Conservation (phyloP, 2,113 vertebrate genomes). For the Rhadina sibilatrix region DNA sequence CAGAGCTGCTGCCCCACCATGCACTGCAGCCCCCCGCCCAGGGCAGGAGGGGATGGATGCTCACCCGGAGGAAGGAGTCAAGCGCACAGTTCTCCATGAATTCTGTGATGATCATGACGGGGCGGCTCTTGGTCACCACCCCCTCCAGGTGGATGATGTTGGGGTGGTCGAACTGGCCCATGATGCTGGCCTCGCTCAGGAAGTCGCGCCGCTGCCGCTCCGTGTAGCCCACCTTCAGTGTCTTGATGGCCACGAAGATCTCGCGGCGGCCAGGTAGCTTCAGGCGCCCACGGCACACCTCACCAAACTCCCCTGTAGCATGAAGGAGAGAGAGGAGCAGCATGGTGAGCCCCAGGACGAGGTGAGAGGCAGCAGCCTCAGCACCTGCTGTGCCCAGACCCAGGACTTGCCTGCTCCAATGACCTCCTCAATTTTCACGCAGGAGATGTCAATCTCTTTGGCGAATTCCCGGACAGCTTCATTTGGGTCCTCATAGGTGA, state of each 20-base stretch:
- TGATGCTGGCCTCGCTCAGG: conserved; percentile 96
- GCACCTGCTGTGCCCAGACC: background rate
- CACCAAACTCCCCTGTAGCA: conserved; percentile 91
- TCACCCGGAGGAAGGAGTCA: conserved; percentile 95
- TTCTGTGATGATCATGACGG: conserved; percentile 97
- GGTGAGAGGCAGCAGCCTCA: background rate
- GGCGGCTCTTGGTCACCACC: conserved; percentile 96
- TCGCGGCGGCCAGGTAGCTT: conserved; percentile 93
- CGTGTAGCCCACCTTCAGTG: conserved; percentile 95
- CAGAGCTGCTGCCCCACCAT: fast-evolving
- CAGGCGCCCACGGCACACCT: conserved; percentile 93
- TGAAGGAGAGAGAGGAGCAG: background rate
- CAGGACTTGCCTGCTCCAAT: conserved; percentile 93
- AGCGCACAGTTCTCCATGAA: conserved; percentile 99
- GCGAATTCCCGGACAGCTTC: conserved; percentile 97
- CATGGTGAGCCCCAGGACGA: background rate
- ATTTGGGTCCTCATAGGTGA: conserved; percentile 97
- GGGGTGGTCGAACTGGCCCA: conserved; percentile 98
- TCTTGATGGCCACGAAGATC: conserved; percentile 98
- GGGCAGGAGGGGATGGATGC: background rate
- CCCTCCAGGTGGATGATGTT: conserved; percentile 98
- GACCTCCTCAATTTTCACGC: conserved; percentile 99
- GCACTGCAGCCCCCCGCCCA: background rate
- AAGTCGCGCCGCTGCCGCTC: conserved; percentile 96
- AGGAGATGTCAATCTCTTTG: conserved; percentile 98